A percentile compares a stretch with the other conserved stretches of the same genome.
phyloP scores from a whole-genome alignment of 2,797 vertebrate genomes.

The Parambassis ranga region DNA sequence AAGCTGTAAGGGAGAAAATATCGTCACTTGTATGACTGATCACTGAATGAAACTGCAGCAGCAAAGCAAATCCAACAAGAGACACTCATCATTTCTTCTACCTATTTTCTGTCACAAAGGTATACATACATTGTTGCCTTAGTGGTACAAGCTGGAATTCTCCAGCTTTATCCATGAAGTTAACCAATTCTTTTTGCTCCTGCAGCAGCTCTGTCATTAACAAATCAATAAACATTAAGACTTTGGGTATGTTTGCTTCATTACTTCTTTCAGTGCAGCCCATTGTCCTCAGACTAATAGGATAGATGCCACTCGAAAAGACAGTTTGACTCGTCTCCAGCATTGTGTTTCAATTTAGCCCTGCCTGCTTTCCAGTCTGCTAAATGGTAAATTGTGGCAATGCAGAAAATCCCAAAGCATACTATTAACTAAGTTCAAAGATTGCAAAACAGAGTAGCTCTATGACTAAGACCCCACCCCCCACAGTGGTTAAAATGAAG shows the following conservation, averaged over 20 bases:
- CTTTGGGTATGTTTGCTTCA: constrained; percentile 10
- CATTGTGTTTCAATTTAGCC: constrained; percentile 41
- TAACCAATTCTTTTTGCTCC: neutral
- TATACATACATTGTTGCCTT: neutral
- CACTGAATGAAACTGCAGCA: neutral
- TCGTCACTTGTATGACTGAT: neutral
- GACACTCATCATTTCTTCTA: neutral
- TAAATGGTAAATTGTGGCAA: constrained; percentile 9
- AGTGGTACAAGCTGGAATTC: neutral
- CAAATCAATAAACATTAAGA: constrained; percentile 47
- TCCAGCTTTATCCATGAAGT: neutral
- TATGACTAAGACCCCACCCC: constrained; percentile 27
- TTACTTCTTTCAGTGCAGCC: constrained; percentile 22
- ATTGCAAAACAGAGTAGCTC: neutral
- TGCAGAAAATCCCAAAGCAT: constrained; percentile 21
- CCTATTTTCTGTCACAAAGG: neutral
- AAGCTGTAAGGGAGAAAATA: neutral
- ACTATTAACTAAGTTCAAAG: constrained; percentile 22
- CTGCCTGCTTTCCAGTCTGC: neutral
- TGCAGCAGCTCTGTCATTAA: constrained; percentile 8
- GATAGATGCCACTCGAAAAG: constrained; percentile 31
- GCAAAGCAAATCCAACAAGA: neutral
- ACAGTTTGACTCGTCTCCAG: constrained; percentile 17
- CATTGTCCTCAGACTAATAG: constrained; percentile 22
- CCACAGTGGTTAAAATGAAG: constrained; percentile 57